Percentiles rank a stretch among this genome's conserved stretches.
Conservation (phyloP, 2,797 vertebrate species). For the Sebastes matsubarae region DNA sequence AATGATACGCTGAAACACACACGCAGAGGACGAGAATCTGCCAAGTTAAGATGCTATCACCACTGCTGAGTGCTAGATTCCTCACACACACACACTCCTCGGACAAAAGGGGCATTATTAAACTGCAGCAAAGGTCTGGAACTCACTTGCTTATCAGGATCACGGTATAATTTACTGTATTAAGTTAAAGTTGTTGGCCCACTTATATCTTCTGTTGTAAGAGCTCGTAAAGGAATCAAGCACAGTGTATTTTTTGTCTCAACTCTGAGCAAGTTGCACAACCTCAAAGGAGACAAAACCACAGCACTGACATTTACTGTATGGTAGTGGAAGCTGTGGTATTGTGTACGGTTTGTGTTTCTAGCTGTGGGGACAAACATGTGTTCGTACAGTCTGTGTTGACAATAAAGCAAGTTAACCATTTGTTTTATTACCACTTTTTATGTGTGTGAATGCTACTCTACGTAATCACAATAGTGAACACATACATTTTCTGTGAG, state of each 20-base stretch:
- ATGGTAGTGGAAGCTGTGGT: not conserved
- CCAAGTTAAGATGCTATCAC: slow-evolving; percentile 62
- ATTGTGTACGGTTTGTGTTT: not conserved
- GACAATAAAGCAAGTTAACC: not conserved
- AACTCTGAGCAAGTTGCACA: slow-evolving; percentile 1
- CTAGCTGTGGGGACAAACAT: no score
- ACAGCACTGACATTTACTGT: not conserved
- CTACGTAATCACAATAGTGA: not conserved
- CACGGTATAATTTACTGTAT: slow-evolving; percentile 36
- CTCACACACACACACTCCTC: not conserved
- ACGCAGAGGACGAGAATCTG: not conserved
- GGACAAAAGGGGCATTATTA: slow-evolving; percentile 57
- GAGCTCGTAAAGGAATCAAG: not conserved
- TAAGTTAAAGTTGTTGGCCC: slow-evolving; percentile 31
- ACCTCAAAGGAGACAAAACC: not conserved
- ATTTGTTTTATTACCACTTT: not conserved
- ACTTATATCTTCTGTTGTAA: slow-evolving; percentile 4
- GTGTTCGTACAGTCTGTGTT: no score
- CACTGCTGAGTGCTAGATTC: slow-evolving; percentile 41
- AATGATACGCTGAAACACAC: slow-evolving; percentile 11
- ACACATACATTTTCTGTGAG: not conserved
- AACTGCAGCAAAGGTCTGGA: slow-evolving; percentile 15
- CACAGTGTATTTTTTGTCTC: not conserved
- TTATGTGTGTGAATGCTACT: not conserved
- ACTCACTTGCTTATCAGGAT: slow-evolving; percentile 40